Base-by-base conservation (phyloP, 2,113 vertebrate species). In the Perca flavescens region DNA sequence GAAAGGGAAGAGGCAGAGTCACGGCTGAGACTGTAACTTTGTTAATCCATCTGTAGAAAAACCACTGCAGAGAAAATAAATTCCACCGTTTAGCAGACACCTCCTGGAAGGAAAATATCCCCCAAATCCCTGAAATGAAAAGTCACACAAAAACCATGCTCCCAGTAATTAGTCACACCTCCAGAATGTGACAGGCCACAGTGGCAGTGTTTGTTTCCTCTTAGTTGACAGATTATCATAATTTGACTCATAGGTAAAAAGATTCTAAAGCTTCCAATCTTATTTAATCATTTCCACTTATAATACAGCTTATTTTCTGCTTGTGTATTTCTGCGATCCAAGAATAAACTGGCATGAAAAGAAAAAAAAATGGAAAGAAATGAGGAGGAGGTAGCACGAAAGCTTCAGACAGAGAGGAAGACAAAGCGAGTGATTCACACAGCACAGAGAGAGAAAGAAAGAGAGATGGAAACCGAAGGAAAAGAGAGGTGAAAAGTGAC, bases 231-330 rank as follows among this genome's bases (percentile, higher is more conserved):
- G 52, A 87, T 86, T 71, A 85, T 74, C 50, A 85, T 69, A 72
- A 76, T 84, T 73, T 76, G 75, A 82, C 78, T 92, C 53, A 54
- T 3, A 75, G 57, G 68, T 75, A 67, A 84, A 40, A 85, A 80
- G 31, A 56, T 84, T 91, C 77, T 54, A 82, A 87, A 74, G 69
- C 60, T 56, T 78, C 64, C 77, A 66, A 76, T 83, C 28, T 63
- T 67, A 65, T 86, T 89, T 85, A 80, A 90, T 86, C 66, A 84
- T 50, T 86, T 80, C 76, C 75, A 83, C 71, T 80, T 54, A 43
- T 64, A 77, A 76, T 72, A 22, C n/a, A 28, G 67, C 43, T 50
- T 46, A 74, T 68, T 86, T 84, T 69, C 63, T 49, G 15, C 16
- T 25, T n/a, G 2, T 74, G 67, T 22, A 34, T 76, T 77, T 75